A percentile compares a stretch with the other conserved stretches of the same genome.
Conservation (phyloP, 2,888 invertebrate genomes). For the Polymixis flavicincta region DNA sequence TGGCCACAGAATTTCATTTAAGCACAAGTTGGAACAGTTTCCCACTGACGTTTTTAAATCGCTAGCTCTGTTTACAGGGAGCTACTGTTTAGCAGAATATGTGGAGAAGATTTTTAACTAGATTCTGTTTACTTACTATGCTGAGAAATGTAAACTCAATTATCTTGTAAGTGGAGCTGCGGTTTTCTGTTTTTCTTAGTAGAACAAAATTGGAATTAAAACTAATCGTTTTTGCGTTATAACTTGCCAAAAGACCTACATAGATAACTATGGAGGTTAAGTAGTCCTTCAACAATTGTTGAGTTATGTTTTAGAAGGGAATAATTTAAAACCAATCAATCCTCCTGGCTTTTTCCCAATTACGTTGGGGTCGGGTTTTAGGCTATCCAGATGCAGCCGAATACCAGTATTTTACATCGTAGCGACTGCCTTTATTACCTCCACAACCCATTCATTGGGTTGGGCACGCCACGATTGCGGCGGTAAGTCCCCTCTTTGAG, state of each 20-base stretch:
- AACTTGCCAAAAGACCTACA: background rate
- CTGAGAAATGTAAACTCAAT: constrained; percentile 12
- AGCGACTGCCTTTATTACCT: background rate
- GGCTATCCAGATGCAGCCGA: background rate
- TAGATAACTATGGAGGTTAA: too few relatives aligned
- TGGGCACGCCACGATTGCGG: too few relatives aligned
- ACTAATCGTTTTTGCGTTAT: background rate
- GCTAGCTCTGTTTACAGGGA: constrained; percentile 49
- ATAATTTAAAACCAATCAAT: background rate
- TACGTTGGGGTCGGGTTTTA: background rate
- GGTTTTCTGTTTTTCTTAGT: background rate
- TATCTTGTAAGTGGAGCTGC: background rate
- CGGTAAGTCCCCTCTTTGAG: too few relatives aligned
- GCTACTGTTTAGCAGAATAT: constrained; percentile 20
- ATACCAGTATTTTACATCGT: background rate
- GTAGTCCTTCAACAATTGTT: too few relatives aligned
- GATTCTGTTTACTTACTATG: constrained; percentile 6
- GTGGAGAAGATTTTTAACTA: constrained; percentile 34
- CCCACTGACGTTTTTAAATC: constrained; percentile 68
- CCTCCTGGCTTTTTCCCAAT: too few relatives aligned
- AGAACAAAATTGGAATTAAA: background rate
- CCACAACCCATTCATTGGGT: background rate
- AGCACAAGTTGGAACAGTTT: constrained; percentile 52
- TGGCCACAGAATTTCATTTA: constrained; percentile 71
- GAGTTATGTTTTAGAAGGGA: background rate